These are phyloP conservation scores for Alosa alosa DNA, from an alignment of 2,113 vertebrate species.

Conservation along the genomic window DNA sequence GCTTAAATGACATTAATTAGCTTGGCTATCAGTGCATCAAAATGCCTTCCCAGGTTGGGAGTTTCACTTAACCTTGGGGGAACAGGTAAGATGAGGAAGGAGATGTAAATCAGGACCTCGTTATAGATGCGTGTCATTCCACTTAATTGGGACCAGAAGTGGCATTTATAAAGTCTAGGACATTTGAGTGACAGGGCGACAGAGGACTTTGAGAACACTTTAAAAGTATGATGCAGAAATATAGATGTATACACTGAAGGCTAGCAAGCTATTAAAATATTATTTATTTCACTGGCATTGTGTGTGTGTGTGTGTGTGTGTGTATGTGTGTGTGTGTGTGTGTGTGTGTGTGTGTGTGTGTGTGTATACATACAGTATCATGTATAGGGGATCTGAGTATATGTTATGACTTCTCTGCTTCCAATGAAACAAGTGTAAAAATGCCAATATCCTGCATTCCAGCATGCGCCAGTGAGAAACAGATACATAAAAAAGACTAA, in stretches of 20 bases:
- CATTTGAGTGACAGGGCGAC: conserved; percentile 57
- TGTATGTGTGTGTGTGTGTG: neutral
- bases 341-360: neutral
- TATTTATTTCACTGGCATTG: neutral
- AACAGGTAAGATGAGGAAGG: conserved; percentile 56
- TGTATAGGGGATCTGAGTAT: neutral
- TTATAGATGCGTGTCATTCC: conserved; percentile 61
- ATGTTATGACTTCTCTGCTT: neutral
- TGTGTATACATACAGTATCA: neutral
- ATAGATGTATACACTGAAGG: conserved; percentile 29
- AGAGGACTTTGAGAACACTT: conserved; percentile 39
- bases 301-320: no score
- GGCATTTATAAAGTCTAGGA: conserved; percentile 63
- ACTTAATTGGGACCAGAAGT: conserved; percentile 70
- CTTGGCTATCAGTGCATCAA: conserved; percentile 57
- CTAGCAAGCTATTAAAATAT: no score
- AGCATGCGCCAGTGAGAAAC: neutral
- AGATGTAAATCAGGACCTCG: conserved; percentile 63
- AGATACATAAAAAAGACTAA: neutral
- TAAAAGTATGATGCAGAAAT: conserved; percentile 48
- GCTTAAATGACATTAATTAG: conserved; percentile 58
- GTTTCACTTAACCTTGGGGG: conserved; percentile 68
- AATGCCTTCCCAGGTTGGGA: conserved; percentile 55
- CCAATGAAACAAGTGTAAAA: neutral
- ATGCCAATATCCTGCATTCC: neutral